A percentile compares a stretch with the other conserved stretches of the same genome.
phyloP scores from a whole-genome alignment of 2,113 vertebrate species.

The Cariama cristata region DNA sequence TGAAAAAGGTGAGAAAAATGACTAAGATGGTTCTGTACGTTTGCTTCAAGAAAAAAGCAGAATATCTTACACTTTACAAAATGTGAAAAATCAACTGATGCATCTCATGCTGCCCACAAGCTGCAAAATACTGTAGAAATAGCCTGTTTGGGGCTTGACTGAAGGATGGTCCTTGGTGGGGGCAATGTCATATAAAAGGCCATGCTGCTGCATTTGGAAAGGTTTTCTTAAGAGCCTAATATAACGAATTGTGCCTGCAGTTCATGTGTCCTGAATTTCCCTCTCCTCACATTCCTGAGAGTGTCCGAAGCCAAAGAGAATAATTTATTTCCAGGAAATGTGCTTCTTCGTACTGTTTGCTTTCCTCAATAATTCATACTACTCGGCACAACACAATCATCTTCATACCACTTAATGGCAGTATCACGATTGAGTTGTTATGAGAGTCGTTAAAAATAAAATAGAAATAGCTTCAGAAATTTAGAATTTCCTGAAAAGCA shows the following conservation, averaged over 20 bases:
- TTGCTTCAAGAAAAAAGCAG: neutral
- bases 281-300: neutral
- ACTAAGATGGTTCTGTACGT: neutral
- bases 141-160: neutral
- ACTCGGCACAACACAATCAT: neutral
- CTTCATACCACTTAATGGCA: neutral
- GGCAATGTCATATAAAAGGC: neutral
- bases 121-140: neutral
- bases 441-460: neutral
- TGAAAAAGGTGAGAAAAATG: neutral
- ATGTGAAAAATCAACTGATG: neutral
- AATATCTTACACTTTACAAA: neutral
- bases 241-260: neutral
- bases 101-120: neutral
- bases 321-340: neutral
- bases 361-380: neutral
- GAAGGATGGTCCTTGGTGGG: neutral
- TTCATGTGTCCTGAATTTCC: neutral
- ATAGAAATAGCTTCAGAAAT: neutral
- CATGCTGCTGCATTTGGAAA: neutral
- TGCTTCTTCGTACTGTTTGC: neutral
- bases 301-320: neutral
- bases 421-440: neutral
- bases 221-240: neutral
- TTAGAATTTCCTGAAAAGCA: neutral